Evolutionary conservation across 2,888 invertebrate species (phyloP), one percentile per base, ranked within the genome.

Genomic region (Uropetala carovei): DNA sequence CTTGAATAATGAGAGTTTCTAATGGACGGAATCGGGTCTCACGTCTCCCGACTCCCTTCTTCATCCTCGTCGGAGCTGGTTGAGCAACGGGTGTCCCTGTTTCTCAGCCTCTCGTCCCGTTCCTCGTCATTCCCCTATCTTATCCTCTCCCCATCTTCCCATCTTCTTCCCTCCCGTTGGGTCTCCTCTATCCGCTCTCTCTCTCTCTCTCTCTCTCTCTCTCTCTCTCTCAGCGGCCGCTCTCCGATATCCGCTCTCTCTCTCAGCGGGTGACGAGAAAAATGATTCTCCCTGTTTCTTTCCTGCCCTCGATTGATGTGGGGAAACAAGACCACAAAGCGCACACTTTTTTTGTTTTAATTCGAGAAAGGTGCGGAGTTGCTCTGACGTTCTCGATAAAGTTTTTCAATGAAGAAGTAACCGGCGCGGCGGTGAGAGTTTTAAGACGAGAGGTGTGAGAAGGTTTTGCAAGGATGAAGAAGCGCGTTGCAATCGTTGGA

Each of bases 381-480:
- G 68, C n/a, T 7, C n/a, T n/a, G 75, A 27, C 11, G 75, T 75
- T 75, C 75, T 27, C 22, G 27, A 27, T 13, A 27, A 75, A 27
- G 22, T 22, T 75, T 27, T 75, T 75, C 22, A 75, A 27, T 75
- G 75, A 75, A 75, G 22, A 75, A 75, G 27, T 27, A 27, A 22
- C 27, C 13, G 22, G 43, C 43, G n/a, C n/a, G n/a, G 16, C 75
- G 22, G 75, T 27, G 75, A 27, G 75, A 27, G 75, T 7, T 13
- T 75, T 43, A 43, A 5, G 5, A 9, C 22, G 22, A 11, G 75
- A 22, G 27, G n/a, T 75, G 60, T 60, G 75, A 27, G 75, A 75
- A 27, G 27, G 75, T 75, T 75, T 75, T 75, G 75, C 75, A 75
- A 75, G 75, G 75, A 75, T 75, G 75, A 22, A 75, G 43, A 75